Percentiles rank a stretch among this genome's conserved stretches.
These are phyloP conservation scores for Tetragnatha versicolor DNA, from an alignment of 1,140 invertebrate genomes.

Conservation along the genomic window DNA sequence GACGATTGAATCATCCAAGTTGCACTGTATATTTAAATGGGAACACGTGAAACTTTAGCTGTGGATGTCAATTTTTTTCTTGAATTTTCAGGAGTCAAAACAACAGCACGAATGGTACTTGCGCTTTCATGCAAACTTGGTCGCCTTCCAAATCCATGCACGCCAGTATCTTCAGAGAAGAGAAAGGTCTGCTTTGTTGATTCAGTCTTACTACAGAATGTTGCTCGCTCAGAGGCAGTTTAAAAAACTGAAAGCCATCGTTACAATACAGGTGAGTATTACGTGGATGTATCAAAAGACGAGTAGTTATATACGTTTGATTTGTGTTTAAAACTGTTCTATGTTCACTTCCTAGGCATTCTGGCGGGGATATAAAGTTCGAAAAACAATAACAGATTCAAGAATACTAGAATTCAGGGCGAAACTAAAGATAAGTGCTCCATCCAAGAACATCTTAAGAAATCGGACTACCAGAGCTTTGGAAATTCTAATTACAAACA, in stretches of 20 bases:
- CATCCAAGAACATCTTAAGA: constrained; percentile 16
- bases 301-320: no score
- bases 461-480: constrained; percentile 32
- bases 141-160: constrained; percentile 19
- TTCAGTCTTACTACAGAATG: constrained; percentile 19
- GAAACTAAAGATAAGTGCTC: constrained; percentile 13
- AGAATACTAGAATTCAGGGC: constrained; percentile 4
- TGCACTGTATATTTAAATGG: no score
- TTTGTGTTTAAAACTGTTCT: background rate
- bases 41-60: no score
- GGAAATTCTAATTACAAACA: constrained; percentile 11
- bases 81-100: background rate
- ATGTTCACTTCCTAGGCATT: constrained; percentile 10
- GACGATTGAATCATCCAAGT: no score
- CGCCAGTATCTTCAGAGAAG: constrained; percentile 8
- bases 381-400: background rate
- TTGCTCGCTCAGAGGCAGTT: background rate
- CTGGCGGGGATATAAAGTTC: constrained; percentile 32
- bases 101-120: constrained; percentile 1
- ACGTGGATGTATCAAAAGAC: no score
- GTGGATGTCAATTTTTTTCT: constrained; percentile 18
- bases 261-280: constrained; percentile 35
- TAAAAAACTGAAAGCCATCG: constrained; percentile 1
- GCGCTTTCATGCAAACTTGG: background rate
- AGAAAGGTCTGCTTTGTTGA: constrained; percentile 5